phyloP scores from a whole-genome alignment of 2,797 vertebrate genomes.

The Epinephelus malabaricus region DNA sequence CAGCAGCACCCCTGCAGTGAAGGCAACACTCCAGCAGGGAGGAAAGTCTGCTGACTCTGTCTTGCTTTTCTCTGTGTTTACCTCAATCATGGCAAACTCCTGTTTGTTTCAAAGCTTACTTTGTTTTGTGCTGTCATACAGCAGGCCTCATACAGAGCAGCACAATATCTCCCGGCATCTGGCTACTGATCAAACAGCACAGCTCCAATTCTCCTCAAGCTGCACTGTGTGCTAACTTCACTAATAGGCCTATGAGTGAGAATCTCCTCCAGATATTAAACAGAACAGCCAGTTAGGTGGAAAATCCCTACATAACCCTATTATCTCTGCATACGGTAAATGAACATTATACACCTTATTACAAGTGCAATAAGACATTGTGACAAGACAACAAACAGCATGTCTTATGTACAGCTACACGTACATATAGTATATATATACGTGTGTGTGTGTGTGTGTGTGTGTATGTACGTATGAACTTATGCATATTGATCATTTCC shows the following conservation, averaged over 20 bases:
- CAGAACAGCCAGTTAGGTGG: slow-evolving; percentile 26
- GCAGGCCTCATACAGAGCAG: slow-evolving; percentile 55
- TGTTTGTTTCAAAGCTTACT: slow-evolving; percentile 61
- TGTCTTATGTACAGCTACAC: neutral
- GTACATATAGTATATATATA: too few relatives aligned
- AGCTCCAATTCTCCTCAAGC: slow-evolving; percentile 33
- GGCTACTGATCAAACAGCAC: slow-evolving; percentile 65
- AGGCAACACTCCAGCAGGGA: slow-evolving; percentile 18
- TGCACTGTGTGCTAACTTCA: slow-evolving; percentile 31
- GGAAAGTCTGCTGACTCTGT: slow-evolving; percentile 36
- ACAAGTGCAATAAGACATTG: neutral
- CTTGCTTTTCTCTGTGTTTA: slow-evolving; percentile 29
- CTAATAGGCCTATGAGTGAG: slow-evolving; percentile 47
- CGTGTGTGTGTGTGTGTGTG: too few relatives aligned
- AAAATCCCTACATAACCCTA: slow-evolving; percentile 9
- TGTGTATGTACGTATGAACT: neutral
- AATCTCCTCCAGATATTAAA: slow-evolving; percentile 44
- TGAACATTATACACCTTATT: slow-evolving; percentile 27
- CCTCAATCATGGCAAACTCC: slow-evolving; percentile 44
- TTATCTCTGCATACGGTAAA: neutral
- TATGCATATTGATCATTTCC: neutral
- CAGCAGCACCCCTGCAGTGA: slow-evolving; percentile 37
- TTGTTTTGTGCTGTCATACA: slow-evolving; percentile 58
- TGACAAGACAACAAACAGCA: slow-evolving; percentile 2
- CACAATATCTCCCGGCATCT: slow-evolving; percentile 64